These are phyloP conservation scores for Drosophila equinoxialis DNA, from an alignment of 1,140 invertebrate genomes.

Conservation along the genomic window DNA sequence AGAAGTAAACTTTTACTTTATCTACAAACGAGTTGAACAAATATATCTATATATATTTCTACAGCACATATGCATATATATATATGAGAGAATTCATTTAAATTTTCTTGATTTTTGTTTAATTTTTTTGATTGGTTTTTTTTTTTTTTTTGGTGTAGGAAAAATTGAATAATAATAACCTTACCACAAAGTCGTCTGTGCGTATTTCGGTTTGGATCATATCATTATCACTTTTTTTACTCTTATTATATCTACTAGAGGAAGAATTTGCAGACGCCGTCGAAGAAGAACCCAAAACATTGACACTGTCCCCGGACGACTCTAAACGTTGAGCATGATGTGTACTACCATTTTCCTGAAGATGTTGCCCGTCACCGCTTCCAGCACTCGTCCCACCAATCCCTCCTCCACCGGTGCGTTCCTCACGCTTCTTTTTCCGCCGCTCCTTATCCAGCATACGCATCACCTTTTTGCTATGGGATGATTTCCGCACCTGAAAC, in stretches of 20 bases:
- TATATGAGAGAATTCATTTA: constrained; percentile 8
- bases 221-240: constrained; percentile 83
- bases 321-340: constrained; percentile 70
- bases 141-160: constrained; percentile 46
- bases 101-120: constrained; percentile 21
- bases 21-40: not conserved
- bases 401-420: constrained; percentile 31
- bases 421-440: constrained; percentile 87
- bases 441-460: constrained; percentile 93
- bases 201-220: constrained; percentile 83
- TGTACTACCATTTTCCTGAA: constrained; percentile 70
- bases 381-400: constrained; percentile 1
- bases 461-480: constrained; percentile 94
- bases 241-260: constrained; percentile 66
- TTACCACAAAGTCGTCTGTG: constrained; percentile 84
- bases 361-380: constrained; percentile 34
- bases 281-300: constrained; percentile 36
- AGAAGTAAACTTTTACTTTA: not conserved
- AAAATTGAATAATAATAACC: constrained; percentile 83
- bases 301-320: constrained; percentile 48
- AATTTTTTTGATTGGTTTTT: constrained; percentile 37
- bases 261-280: constrained; percentile 25
- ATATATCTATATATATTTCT: not conserved
- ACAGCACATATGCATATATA: not conserved
- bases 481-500: constrained; percentile 97